Conservation (phyloP, 2,888 invertebrate species). For the Chromoteleia sp. region DNA sequence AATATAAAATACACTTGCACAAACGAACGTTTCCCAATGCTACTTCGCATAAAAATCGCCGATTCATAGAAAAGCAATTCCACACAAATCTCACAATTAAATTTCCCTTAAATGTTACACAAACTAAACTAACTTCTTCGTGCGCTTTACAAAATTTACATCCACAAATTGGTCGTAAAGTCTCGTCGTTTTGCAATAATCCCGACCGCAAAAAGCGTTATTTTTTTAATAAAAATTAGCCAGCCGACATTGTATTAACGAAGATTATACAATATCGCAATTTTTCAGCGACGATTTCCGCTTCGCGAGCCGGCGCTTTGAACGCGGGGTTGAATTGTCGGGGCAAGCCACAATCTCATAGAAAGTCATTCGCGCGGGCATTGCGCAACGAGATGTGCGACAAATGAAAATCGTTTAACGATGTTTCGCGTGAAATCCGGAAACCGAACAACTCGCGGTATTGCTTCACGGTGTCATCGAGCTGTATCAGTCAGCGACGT, state of each 20-base stretch:
- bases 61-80: not conserved
- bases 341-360: conserved; percentile 45
- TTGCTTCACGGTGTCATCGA: conserved; percentile 32
- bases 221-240: conserved; percentile 26
- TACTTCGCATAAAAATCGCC: not conserved
- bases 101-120: conserved; percentile 5
- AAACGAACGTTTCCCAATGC: not conserved
- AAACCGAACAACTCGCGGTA: conserved; percentile 32
- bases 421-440: conserved; percentile 60
- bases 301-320: conserved; percentile 1
- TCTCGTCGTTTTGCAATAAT: conserved; percentile 4
- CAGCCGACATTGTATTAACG: conserved; percentile 17
- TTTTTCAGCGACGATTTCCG: conserved; percentile 43
- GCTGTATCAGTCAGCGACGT: conserved; percentile 9
- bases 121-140: conserved; percentile 1
- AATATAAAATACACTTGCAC: not conserved
- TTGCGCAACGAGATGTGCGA: conserved; percentile 51
- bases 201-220: conserved; percentile 17
- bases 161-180: conserved; percentile 27
- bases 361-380: conserved; percentile 58
- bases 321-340: conserved; percentile 29
- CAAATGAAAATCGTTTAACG: conserved; percentile 56
- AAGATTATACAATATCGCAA: conserved; percentile 50
- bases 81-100: conserved; percentile 14
- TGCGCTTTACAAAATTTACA: not conserved